These are phyloP conservation scores for Hylia prasina DNA, from an alignment of 2,113 vertebrate genomes.

Conservation along the genomic window DNA sequence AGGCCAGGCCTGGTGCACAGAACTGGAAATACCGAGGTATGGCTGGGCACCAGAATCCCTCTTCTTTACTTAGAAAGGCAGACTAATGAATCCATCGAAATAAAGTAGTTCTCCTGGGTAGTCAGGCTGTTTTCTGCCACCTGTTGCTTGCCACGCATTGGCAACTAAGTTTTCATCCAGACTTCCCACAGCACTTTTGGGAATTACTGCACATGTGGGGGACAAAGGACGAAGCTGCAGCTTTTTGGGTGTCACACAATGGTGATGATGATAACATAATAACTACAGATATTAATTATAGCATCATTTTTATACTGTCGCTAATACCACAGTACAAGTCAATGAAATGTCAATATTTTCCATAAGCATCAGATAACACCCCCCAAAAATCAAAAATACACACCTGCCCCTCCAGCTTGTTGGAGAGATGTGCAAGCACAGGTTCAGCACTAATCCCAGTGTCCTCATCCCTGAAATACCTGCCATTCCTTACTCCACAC, in stretches of 20 bases:
- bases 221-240: background rate
- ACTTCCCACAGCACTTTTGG: background rate
- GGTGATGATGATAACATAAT: background rate
- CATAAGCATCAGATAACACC: background rate
- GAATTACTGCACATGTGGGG: background rate
- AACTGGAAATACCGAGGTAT: background rate
- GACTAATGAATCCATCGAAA: background rate
- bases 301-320: background rate
- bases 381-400: background rate
- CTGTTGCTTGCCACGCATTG: background rate
- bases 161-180: background rate
- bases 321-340: background rate
- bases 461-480: background rate
- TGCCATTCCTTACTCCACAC: background rate
- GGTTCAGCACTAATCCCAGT: background rate
- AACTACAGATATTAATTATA: background rate
- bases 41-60: background rate
- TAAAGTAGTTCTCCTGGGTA: background rate
- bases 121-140: background rate
- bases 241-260: background rate
- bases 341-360: background rate
- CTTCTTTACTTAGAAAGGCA: background rate
- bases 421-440: no score
- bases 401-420: background rate
- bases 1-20: background rate